Base-by-base conservation (phyloP, 2,113 vertebrate species). In the Daubentonia madagascariensis region DNA sequence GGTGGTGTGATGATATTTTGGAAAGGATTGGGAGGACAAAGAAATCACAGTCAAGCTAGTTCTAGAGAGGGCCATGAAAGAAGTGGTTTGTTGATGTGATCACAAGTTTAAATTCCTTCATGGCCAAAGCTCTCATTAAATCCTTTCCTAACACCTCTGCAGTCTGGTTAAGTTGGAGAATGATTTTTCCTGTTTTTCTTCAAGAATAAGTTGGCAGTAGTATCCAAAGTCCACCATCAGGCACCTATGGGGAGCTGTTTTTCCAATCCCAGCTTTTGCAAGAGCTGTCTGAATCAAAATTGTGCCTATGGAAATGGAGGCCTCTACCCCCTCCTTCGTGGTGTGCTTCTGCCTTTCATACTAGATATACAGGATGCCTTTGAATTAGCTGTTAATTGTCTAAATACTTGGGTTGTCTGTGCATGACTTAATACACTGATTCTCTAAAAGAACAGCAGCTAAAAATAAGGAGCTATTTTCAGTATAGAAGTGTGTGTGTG, bases 381-480 rank as follows among this genome's bases (percentile, higher is more conserved):
- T 67, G 81, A 91, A 80, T 75, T 40, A 70, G 78, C 61, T 79
- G 43, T 30, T 88, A 73, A 67, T 35, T 68, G 9, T 89, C 85
- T 93, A 93, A 90, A 73, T 52, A 94, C 25, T 80, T 85, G 8
- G 4, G 16, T 88, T 93, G 30, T 91, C 40, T 88, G 32, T 80
- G 40, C 25, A 73, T 95, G 67, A 93, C 6, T 93, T 75, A 96
- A 83, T 90, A 83, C 86, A 61, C 35, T 89, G 67, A 95, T 35
- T 89, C 50, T 87, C 68, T 95, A 95, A 95, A 92, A 95, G 68
- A 96, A 79, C 16, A 95, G 59, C n/a, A 67, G 61, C 37, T 96
- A 88, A 97, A 95, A 87, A 78, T 90, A 79, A 96, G 5, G 45
- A 90, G 40, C 28, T 83, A 54, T 65, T 92, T 76, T 85, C 35